Conservation (phyloP, 2,113 vertebrate genomes). For the Tichodroma muraria region DNA sequence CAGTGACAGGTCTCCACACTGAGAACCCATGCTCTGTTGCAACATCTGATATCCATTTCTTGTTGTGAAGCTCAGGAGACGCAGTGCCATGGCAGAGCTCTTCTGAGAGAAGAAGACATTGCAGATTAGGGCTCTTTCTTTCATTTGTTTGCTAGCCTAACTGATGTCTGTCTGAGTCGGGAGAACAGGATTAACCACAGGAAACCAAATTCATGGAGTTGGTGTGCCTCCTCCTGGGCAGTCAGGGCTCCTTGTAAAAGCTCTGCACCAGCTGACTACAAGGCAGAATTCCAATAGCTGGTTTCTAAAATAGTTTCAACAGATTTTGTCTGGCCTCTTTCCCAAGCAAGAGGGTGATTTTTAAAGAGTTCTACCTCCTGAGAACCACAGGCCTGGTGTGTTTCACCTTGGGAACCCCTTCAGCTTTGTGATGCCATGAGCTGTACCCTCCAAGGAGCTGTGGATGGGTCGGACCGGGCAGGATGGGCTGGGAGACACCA, state of each 20-base stretch:
- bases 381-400: too few species aligned
- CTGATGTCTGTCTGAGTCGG: not conserved
- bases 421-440: not conserved
- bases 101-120: not conserved
- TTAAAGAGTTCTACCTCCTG: not conserved
- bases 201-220: not conserved
- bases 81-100: not conserved
- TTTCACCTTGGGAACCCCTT: not conserved
- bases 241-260: not conserved
- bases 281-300: not conserved
- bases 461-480: not conserved
- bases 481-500: not conserved
- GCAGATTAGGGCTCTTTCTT: not conserved
- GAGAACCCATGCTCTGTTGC: not conserved
- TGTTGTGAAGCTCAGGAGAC: not conserved
- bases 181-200: not conserved
- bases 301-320: not conserved
- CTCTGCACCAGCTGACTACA: not conserved
- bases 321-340: not conserved
- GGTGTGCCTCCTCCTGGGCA: not conserved
- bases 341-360: not conserved
- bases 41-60: not conserved
- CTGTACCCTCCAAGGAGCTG: not conserved
- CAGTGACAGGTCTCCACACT: not conserved
- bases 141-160: not conserved